Evolutionary conservation across 1,140 invertebrate genomes (phyloP), one percentile per base, ranked within the genome.

Genomic region (Hylaeus volcanicus): DNA sequence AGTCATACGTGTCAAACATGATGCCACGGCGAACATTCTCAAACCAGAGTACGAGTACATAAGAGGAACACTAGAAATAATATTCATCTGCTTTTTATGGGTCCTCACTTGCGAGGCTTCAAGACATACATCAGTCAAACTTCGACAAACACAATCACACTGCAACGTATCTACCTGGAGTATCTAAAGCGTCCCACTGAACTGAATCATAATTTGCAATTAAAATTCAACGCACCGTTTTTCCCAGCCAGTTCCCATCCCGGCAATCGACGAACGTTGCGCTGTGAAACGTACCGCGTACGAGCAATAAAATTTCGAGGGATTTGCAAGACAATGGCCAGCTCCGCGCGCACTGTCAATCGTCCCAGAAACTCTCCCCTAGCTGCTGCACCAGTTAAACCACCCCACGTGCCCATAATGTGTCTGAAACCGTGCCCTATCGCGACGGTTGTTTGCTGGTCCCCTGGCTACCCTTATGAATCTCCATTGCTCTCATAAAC

Each of bases 401-500:
- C 55, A 48, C 64, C 79, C 77, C 45, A 45, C 11, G 5, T n/a
- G 41, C 5, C 64, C 12, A 76, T 61, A 55, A 73, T 55, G 60
- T 64, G 58, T 14, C 66, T 12, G 26, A 76, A 69, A n/a, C 58
- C 45, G 74, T 51, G 65, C 48, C 26, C n/a, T 77, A 77, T 77
- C 74, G 41, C 79, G 14, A 9, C 55, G 11, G 0, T 48, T 55
- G 61, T 64, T 65, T 64, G 26, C 60, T 26, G 56, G 43, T 69
- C 60, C 66, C 61, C 53, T 51, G 55, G 48, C 5, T 45, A 71
- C 51, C 61, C 66, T 55, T 63, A 72, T 79, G 82, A 86, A 86
- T 86, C 84, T 75, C 56, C 74, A 78, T 85, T 72, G 77, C 39
- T 37, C 55, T 69, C 72, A 60, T 79, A 66, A 81, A 74, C 41